Base-by-base conservation (phyloP, 2,113 vertebrate species). In the Campylorhamphus procurvoides region DNA sequence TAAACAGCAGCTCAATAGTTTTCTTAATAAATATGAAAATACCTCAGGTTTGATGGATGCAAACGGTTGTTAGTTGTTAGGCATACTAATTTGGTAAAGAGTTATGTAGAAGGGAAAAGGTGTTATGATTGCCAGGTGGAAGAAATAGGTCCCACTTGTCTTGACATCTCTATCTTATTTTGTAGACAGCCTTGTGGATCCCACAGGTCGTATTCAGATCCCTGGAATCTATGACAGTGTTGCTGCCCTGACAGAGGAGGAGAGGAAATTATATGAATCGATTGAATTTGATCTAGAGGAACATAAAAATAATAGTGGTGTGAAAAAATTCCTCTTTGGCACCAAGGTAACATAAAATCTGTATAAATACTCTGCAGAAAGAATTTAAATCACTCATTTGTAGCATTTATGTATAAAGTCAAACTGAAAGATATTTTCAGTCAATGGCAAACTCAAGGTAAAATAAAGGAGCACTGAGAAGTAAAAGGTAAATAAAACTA, bases 151-250 rank as follows among this genome's bases (percentile, higher is more conserved):
- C 66, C n/a, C 19, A 14, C 6, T 18, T 44, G 2, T 52, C 14
- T 39, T 19, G 10, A 12, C 50, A 10, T 13, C 14, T 64, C 17
- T 33, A 3, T 77, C 66, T 84, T 35, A 27, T 14, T 85, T 95
- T 63, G 23, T 28, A 99, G 99, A 98, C 47, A 98, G 98, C 44
- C 98, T 99, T 62, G 98, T 99, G 77, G 98, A 98, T 92, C 95
- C 98, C 19, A 98, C 97, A 4, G 99, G 99, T 25, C 96, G 6
- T 44, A 99, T 99, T 93, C 97, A 99, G 88, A 97, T 99, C 78
- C 99, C 99, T 27, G 99, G 98, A 50, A 98, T 99, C 95, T 98
- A 98, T 0, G 98, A 99, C 20, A 98, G 97, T 0, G 97, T 99
- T 9, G 97, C 98, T 22, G 95, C 97, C 11, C 77, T 99, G 56